phyloP scores from a whole-genome alignment of 1,140 invertebrate species.

The Drosophila simulans region DNA sequence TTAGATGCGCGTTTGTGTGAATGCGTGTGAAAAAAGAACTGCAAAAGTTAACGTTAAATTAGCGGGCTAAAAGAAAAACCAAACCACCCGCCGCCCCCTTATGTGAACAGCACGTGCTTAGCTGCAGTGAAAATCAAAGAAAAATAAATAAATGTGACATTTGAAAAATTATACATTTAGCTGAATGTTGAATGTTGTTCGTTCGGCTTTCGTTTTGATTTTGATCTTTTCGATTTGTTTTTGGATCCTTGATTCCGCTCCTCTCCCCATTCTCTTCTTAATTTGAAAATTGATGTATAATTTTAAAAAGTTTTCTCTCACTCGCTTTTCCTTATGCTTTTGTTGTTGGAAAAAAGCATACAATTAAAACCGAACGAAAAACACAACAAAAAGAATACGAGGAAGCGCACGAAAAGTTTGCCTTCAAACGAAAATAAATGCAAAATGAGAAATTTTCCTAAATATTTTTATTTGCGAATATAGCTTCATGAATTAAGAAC shows the following conservation, averaged over 20 bases:
- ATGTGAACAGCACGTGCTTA: slow-evolving; percentile 56
- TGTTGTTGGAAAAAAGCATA: slow-evolving; percentile 32
- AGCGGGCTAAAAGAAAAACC: slow-evolving; percentile 36
- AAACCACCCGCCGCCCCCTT: background rate
- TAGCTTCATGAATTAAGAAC: slow-evolving; percentile 45
- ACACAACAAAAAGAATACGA: slow-evolving; percentile 43
- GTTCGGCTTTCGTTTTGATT: slow-evolving; percentile 41
- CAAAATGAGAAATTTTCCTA: slow-evolving; percentile 27
- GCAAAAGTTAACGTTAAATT: slow-evolving; percentile 71
- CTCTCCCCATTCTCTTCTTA: slow-evolving; percentile 23
- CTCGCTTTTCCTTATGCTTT: slow-evolving; percentile 31
- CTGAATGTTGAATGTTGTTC: slow-evolving; percentile 51
- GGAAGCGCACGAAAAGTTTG: slow-evolving; percentile 12
- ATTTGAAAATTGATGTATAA: slow-evolving; percentile 57
- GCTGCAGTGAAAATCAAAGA: slow-evolving; percentile 25
- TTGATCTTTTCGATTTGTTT: slow-evolving; percentile 18
- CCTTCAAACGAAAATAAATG: slow-evolving; percentile 25
- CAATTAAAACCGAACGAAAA: slow-evolving; percentile 62
- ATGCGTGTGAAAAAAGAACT: slow-evolving; percentile 15
- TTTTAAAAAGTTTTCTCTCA: slow-evolving; percentile 57
- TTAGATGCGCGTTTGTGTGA: slow-evolving; percentile 14
- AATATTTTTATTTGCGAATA: slow-evolving; percentile 27
- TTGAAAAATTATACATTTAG: slow-evolving; percentile 27
- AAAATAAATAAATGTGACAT: slow-evolving; percentile 7
- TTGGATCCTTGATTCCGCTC: slow-evolving; percentile 25